phyloP scores from a whole-genome alignment of 2,888 invertebrate species.

The Standfussiana lucernea region DNA sequence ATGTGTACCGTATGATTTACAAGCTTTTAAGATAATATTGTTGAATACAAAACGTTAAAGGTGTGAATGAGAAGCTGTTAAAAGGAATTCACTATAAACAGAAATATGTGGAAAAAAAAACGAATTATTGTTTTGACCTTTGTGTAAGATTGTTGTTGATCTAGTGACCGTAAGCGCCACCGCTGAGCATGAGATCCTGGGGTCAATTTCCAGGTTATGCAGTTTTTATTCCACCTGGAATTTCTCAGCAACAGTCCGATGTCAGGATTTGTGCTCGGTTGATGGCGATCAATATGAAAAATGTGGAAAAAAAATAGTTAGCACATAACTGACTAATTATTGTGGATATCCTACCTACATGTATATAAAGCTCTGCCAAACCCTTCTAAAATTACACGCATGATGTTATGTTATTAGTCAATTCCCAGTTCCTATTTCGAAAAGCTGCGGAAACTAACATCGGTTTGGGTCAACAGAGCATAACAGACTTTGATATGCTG shows the following conservation, averaged over 20 bases:
- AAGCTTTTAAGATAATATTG: slow-evolving; percentile 40
- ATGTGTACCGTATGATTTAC: slow-evolving; percentile 37
- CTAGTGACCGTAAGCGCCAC: background rate
- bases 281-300: no score
- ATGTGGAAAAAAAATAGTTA: no score
- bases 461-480: slow-evolving; percentile 37
- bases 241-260: background rate
- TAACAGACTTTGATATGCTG: slow-evolving; percentile 36
- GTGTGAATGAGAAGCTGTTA: slow-evolving; percentile 7
- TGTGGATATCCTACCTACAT: background rate
- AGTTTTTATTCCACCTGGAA: background rate
- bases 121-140: background rate
- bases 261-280: background rate
- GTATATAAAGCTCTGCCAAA: background rate
- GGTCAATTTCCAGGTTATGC: background rate
- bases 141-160: background rate
- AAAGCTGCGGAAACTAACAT: slow-evolving; percentile 30
- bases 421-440: slow-evolving; percentile 1
- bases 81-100: slow-evolving; percentile 16
- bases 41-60: slow-evolving; percentile 27
- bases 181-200: background rate
- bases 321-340: no score
- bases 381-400: background rate
- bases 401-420: background rate
- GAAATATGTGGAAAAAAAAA: background rate